Evolutionary conservation across 1,140 invertebrate genomes (phyloP), one percentile per base, ranked within the genome.

Genomic region (Drosophila setifemur): DNA sequence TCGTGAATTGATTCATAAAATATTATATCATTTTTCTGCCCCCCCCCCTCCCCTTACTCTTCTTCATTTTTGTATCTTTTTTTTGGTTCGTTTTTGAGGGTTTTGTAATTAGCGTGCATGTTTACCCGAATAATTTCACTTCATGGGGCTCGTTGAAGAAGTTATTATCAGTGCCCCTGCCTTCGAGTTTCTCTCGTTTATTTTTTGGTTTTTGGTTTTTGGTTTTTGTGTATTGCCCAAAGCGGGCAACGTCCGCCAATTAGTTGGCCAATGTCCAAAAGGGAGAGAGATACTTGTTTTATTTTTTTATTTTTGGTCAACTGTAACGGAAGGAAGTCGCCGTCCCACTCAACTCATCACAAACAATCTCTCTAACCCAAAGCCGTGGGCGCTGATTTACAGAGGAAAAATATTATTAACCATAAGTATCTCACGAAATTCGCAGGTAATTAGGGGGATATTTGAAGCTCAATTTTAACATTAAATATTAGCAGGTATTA

Each of bases 1-100:
- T 85, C 68, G 81, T 86, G 81, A 85, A 85, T 85, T 85, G 81
- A 85, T 85, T 85, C 81, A 85, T 85, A 85, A 85, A 85, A 85
- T 85, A 85, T 85, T 86, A 85, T 85, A 85, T 85, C 67, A 83
- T 85, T 83, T 83, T 83, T 73, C 52, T 76, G 68, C 44, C 39
- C 42, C 28, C 12, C 58, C 14, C 44, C 49, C 48, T 25, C n/a
- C 47, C 33, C n/a, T 40, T 23, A 37, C 43, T 33, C 21, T 26
- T 19, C n/a, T 37, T 48, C 48, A 19, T 19, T 49, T 5, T 33
- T n/a, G 21, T 16, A 11, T 25, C 42, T 37, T 11, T 44, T 43
- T 60, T 54, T 66, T 45, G 47, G 37, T 33, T 21, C 8, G 52
- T 12, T 39, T 71, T 83, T 67, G 81, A 68, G 81, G 75, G 60